These are phyloP conservation scores for Hippopotamus amphibius DNA, from an alignment of 2,113 vertebrate genomes.

Conservation along the genomic window DNA sequence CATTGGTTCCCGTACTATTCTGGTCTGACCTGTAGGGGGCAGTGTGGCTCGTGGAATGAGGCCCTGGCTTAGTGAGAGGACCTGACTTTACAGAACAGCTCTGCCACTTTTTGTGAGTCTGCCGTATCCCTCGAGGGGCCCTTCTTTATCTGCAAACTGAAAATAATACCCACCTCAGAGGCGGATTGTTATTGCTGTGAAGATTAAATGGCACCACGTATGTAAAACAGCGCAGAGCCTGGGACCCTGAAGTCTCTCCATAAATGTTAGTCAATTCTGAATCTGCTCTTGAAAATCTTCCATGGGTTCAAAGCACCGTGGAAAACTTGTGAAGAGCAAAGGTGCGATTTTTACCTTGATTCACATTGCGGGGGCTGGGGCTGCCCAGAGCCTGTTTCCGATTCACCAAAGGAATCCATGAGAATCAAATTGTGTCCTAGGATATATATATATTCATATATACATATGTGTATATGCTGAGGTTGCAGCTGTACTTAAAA, in stretches of 20 bases:
- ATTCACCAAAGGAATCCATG: not conserved
- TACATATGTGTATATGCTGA: not conserved
- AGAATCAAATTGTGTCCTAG: not conserved
- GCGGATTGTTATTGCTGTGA: not conserved
- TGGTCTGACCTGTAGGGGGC: not conserved
- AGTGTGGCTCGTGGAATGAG: not conserved
- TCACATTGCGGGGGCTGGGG: not conserved
- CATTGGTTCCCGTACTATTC: not conserved
- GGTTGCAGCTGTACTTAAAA: not conserved
- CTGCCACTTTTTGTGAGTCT: not conserved
- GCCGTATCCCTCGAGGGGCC: not conserved
- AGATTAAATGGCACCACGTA: not conserved
- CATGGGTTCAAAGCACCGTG: not conserved
- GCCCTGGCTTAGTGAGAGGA: not conserved
- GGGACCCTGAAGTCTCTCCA: not conserved
- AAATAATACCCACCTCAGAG: not conserved
- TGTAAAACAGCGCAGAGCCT: not conserved
- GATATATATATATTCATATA: not conserved
- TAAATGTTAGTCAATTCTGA: not conserved
- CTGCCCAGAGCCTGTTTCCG: not conserved
- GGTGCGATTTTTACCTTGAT: not conserved
- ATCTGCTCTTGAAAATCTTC: not conserved
- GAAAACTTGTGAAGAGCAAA: not conserved
- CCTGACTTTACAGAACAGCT: not conserved
- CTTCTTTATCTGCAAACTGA: not conserved